Evolutionary conservation across 1,140 invertebrate species (phyloP), one percentile per base, ranked within the genome.

Genomic region (Pantala flavescens): DNA sequence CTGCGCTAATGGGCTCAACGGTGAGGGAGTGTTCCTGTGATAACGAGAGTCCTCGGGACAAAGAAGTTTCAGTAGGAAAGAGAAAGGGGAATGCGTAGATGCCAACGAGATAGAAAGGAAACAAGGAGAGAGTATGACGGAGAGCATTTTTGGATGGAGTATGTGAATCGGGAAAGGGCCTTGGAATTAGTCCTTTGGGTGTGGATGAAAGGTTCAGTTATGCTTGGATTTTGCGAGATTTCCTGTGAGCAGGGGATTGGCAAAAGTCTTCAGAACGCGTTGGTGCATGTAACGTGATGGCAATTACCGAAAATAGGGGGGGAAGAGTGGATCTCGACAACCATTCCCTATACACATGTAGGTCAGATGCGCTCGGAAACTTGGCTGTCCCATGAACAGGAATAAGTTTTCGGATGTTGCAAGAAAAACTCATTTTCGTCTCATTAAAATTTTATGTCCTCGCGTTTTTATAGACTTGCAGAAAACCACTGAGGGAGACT

Each of bases 161-260:
- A 36, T 36, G 28, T 36, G 28, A 36, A 36, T 36, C 9, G 28
- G 28, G 28, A 36, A 63, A 63, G 49, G n/a, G 49, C 14, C 43
- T 63, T 21, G 49, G 49, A 63, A 63, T 63, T 63, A 63, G 49
- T 63, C 49, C 49, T 63, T 63, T 63, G 49, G 49, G 49, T 63
- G 49, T 21, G n/a, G 49, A 63, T 63, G 49, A 63, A 63, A 63
- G 49, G 49, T 21, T 63, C 49, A 63, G 49, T 63, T 63, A 63
- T 63, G 49, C 49, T 21, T 63, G 49, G 49, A 63, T 63, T 63
- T 63, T 63, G 49, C 49, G 49, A 63, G 14, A 21, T 16, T 19
- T 19, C 49, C 49, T 21, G 49, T 63, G 49, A 63, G 49, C 49
- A 21, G 16, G 49, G 49, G 49, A 63, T 63, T 63, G 49, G 49